Conservation (phyloP, 2,797 vertebrate species). For the Sebastiscus albofasciatus region DNA sequence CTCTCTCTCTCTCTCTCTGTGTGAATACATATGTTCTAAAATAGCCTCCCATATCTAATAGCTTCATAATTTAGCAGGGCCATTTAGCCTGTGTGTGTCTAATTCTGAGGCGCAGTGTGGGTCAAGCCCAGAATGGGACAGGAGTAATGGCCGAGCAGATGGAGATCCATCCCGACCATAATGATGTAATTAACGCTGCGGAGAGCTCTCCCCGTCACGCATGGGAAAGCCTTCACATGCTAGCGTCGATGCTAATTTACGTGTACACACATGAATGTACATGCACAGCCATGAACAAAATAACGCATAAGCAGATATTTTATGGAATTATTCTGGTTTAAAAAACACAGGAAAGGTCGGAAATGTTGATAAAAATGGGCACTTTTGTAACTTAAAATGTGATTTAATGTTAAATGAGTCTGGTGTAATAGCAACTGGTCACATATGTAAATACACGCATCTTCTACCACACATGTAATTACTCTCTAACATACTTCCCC, state of each 20-base stretch:
- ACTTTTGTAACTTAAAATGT: not conserved
- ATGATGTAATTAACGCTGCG: constrained; percentile 83
- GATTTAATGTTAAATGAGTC: not conserved
- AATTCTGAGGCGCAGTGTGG: constrained; percentile 74
- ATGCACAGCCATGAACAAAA: not conserved
- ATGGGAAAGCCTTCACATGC: constrained; percentile 68
- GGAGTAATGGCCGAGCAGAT: constrained; percentile 81
- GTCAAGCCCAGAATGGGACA: constrained; percentile 74
- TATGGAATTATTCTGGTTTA: not conserved
- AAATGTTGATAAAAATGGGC: rapidly evolving
- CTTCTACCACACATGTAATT: constrained; percentile 17
- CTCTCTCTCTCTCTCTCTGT: constrained; percentile 52
- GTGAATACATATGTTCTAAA: constrained; percentile 81
- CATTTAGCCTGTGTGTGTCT: constrained; percentile 79
- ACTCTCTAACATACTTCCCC: constrained; percentile 9
- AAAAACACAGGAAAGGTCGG: not conserved
- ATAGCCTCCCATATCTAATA: constrained; percentile 79
- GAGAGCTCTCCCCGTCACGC: constrained; percentile 66
- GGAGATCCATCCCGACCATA: constrained; percentile 82
- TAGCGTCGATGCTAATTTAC: constrained; percentile 23
- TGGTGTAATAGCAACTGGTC: not conserved
- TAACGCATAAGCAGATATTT: not conserved
- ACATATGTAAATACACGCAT: not conserved
- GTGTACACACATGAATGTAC: not conserved
- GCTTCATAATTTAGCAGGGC: constrained; percentile 82